phyloP scores from a whole-genome alignment of 2,888 invertebrate species.

The Choreutis nemorana region DNA sequence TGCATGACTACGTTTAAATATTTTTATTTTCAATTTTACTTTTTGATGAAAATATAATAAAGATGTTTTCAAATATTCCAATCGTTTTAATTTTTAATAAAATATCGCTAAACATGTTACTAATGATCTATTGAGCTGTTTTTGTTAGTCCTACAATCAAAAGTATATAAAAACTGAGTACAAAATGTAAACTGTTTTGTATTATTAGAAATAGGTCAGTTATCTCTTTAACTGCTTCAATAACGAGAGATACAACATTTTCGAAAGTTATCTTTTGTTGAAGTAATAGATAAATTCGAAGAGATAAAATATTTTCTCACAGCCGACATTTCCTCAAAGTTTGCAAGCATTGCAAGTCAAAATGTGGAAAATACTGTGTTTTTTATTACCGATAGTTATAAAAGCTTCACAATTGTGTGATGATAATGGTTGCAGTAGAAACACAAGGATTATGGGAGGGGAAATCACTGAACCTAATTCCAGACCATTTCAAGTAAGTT shows the following conservation, averaged over 20 bases:
- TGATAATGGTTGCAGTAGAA: slow-evolving; percentile 18
- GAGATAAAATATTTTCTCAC: slow-evolving; percentile 22
- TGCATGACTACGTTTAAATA: slow-evolving; percentile 59
- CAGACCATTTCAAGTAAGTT: slow-evolving; percentile 46
- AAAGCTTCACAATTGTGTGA: slow-evolving; percentile 23
- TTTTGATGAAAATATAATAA: slow-evolving; percentile 66
- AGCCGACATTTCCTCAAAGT: slow-evolving; percentile 6
- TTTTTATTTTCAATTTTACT: slow-evolving; percentile 63
- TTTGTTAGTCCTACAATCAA: no score
- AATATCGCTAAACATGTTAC: no score
- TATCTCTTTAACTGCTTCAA: slow-evolving; percentile 3
- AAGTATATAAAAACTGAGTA: no score
- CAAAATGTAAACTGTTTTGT: no score
- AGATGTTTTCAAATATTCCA: slow-evolving; percentile 59
- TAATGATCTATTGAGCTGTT: no score
- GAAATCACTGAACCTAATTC: slow-evolving; percentile 28
- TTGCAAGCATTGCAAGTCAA: slow-evolving; percentile 8
- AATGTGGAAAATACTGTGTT: slow-evolving; percentile 24
- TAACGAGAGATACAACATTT: slow-evolving; percentile 4
- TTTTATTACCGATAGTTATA: slow-evolving; percentile 21
- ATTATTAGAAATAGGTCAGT: slow-evolving; percentile 2
- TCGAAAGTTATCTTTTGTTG: slow-evolving; percentile 9
- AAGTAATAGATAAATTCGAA: slow-evolving; percentile 11
- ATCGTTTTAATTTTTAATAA: slow-evolving; percentile 13
- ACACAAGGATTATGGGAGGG: slow-evolving; percentile 31